Percentiles rank a stretch among this genome's conserved stretches.
Conservation (phyloP, 2,888 invertebrate genomes). For the Agriopis marginaria region DNA sequence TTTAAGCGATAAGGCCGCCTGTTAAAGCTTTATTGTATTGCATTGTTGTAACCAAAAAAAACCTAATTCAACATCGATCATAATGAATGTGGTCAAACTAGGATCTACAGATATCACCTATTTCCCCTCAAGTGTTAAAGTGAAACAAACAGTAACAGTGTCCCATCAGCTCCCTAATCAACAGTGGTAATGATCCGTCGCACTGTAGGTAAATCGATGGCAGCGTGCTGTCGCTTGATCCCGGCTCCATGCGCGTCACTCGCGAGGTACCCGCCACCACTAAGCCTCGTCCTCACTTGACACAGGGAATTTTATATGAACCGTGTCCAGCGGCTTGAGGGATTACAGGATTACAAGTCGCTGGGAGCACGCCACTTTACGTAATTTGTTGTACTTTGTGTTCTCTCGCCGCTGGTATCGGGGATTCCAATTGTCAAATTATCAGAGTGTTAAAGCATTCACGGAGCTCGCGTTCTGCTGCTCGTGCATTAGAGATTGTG, state of each 20-base stretch:
- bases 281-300: conserved; percentile 29
- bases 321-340: conserved; percentile 26
- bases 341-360: conserved; percentile 37
- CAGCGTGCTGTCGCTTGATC: too few species aligned
- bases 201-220: too few species aligned
- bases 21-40: too few species aligned
- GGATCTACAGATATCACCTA: too few species aligned
- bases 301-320: conserved; percentile 45
- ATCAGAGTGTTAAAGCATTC: not conserved
- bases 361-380: conserved; percentile 23
- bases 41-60: too few species aligned
- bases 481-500: not conserved
- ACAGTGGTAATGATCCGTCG: too few species aligned
- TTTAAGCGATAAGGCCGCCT: too few species aligned
- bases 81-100: too few species aligned
- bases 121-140: too few species aligned
- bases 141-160: too few species aligned
- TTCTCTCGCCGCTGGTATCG: not conserved
- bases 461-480: not conserved
- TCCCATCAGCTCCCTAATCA: too few species aligned
- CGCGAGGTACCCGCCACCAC: conserved; percentile 24
- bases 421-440: not conserved
- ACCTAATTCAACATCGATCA: too few species aligned
- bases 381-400: conserved; percentile 33
- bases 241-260: not conserved